phyloP scores from a whole-genome alignment of 1,140 invertebrate genomes.

The Euura saliciscinereae region DNA sequence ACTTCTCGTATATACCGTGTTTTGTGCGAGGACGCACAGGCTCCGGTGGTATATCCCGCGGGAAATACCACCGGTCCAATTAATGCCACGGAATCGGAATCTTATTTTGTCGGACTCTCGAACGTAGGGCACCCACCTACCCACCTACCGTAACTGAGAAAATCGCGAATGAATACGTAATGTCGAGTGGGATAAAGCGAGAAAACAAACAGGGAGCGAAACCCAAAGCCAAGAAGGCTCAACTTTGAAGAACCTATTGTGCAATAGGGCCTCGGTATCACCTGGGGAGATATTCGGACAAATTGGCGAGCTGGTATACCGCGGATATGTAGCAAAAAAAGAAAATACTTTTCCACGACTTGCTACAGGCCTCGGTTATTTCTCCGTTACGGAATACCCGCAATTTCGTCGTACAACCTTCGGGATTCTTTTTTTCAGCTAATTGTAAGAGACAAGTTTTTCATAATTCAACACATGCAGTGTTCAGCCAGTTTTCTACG shows the following conservation, averaged over 20 bases:
- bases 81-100: slow-evolving; percentile 56
- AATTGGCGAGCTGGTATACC: not conserved
- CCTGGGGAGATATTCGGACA: slow-evolving; percentile 2
- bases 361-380: too few relatives aligned
- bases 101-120: slow-evolving; percentile 45
- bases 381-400: too few relatives aligned
- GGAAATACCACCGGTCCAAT: slow-evolving; percentile 54
- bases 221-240: too few relatives aligned
- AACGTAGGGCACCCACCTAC: slow-evolving; percentile 10
- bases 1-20: too few relatives aligned
- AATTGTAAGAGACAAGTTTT: too few relatives aligned
- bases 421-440: too few relatives aligned
- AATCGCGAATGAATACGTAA: slow-evolving; percentile 58
- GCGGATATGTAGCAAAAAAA: too few relatives aligned
- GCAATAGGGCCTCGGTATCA: not conserved
- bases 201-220: not conserved
- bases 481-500: not conserved
- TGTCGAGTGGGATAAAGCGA: slow-evolving; percentile 24
- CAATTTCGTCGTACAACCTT: too few relatives aligned
- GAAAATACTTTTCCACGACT: too few relatives aligned
- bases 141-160: slow-evolving; percentile 20
- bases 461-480: too few relatives aligned
- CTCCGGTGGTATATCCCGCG: slow-evolving; percentile 36
- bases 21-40: too few relatives aligned
- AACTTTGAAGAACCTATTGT: not conserved